Evolutionary conservation across 2,113 vertebrate genomes (phyloP), one percentile per base, ranked within the genome.

Genomic region (Aplodontia rufa): DNA sequence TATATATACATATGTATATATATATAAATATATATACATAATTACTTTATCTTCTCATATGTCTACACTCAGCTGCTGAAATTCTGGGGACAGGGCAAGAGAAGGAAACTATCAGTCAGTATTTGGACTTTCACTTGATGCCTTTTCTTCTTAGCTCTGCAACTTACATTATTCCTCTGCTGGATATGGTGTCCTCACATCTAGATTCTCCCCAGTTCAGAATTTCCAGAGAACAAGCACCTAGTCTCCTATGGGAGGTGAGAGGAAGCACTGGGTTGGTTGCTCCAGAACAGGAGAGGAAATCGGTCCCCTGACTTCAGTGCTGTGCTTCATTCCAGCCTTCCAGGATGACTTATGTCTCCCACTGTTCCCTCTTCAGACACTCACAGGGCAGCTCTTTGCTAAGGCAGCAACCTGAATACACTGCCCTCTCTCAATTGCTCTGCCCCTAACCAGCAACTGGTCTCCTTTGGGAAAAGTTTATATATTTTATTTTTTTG

Each of bases 231-330:
- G 66, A 58, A 72, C 7, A 72, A 87, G 32, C 22, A 28, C 90
- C 53, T 4, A 40, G 22, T n/a, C 20, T 79, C 78, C 68, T 35
- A 22, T 0, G 0, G 12, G 17, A 51, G 3, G 16, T 1, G 22
- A 40, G 12, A 16, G 55, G 19, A 28, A 42, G n/a, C 9, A 8
- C 26, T n/a, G 82, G 16, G 40, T 51, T 40, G 28, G 24, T 16
- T n/a, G n/a, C 66, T 37, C 28, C 12, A 45, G 53, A 87, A n/a
- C 2, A 42, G 28, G 45, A 66, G 16, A 58, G n/a, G 47, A 26
- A 45, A 9, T 40, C 24, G 49, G 72, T 16, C 40, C 20, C 8
- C 28, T 49, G 12, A 42, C 42, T 69, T 17, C 55, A 60, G 32
- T 40, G 4, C 42, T 22, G 13, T 66, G 64, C n/a, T 64, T 53